A percentile compares a stretch with the other conserved stretches of the same genome.
Conservation (phyloP, 2,797 vertebrate genomes). For the Peromyscus eremicus region DNA sequence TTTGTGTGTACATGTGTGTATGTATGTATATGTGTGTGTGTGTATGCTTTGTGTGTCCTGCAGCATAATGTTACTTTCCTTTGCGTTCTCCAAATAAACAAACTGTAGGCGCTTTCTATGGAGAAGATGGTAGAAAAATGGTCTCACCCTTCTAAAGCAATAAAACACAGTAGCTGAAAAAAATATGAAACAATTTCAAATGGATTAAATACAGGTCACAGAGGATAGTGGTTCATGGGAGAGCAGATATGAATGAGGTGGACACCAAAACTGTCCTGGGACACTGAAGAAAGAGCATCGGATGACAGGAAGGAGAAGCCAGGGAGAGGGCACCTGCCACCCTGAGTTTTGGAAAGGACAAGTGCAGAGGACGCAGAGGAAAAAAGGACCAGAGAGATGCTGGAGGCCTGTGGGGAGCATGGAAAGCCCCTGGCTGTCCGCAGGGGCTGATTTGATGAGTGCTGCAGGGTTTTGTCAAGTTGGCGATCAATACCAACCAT, state of each 20-base stretch:
- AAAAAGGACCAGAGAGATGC: too few species aligned
- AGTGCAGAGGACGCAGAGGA: accelerated
- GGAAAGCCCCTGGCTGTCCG: too few species aligned
- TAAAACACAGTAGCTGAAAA: not conserved
- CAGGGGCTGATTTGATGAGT: not conserved
- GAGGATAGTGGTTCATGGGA: not conserved
- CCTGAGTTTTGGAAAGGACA: not conserved
- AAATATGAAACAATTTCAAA: not conserved
- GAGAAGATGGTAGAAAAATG: not conserved
- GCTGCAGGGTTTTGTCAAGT: not conserved
- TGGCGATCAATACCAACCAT: not conserved
- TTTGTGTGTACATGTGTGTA: not conserved
- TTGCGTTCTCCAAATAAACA: not conserved
- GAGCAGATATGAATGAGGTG: not conserved
- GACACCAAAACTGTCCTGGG: not conserved
- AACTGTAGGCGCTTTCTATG: not conserved
- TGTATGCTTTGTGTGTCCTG: not conserved
- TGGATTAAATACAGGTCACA: not conserved
- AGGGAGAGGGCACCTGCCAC: accelerated
- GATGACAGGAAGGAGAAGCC: not conserved
- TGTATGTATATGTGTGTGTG: not conserved
- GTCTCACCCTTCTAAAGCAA: not conserved
- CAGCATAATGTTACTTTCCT: not conserved
- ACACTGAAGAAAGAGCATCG: too few species aligned
- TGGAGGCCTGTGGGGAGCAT: too few species aligned